A percentile compares a stretch with the other conserved stretches of the same genome.
Evolutionary conservation across 2,113 vertebrate species (phyloP).

Genomic region (Zapus hudsonius): DNA sequence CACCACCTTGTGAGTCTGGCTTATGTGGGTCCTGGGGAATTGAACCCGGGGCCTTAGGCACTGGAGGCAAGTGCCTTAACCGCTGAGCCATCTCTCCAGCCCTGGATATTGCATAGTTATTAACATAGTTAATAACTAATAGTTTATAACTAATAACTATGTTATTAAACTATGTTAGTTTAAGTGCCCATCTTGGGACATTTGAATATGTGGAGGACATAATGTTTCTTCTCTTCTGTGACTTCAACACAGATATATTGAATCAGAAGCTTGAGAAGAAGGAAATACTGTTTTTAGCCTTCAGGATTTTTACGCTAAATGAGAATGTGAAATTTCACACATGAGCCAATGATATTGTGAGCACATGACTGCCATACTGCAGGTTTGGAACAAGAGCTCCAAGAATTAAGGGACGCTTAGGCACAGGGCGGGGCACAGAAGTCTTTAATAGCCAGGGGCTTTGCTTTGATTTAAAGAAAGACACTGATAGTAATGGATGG

Average conservation of each 20-base stretch:
- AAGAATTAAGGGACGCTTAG: not conserved
- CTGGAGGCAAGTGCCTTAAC: too few relatives aligned
- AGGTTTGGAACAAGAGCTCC: too few relatives aligned
- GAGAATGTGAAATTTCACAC: not conserved
- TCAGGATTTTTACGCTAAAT: not conserved
- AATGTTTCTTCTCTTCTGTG: not conserved
- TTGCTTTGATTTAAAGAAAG: not conserved
- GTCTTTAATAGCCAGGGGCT: not conserved
- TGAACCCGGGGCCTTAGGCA: too few relatives aligned
- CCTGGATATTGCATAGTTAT: too few relatives aligned
- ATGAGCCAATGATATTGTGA: not conserved
- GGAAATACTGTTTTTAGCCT: constrained; percentile 1
- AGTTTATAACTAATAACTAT: too few relatives aligned
- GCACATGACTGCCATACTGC: not conserved
- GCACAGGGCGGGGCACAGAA: not conserved
- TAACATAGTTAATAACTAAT: too few relatives aligned
- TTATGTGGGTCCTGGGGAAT: too few relatives aligned
- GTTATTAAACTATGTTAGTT: too few relatives aligned
- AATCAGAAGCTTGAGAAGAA: not conserved
- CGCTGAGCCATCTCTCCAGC: too few relatives aligned
- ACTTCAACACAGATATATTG: not conserved
- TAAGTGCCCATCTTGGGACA: not conserved
- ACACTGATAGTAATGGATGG: not conserved
- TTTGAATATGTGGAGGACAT: not conserved
- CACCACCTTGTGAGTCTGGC: too few relatives aligned